phyloP scores from a whole-genome alignment of 2,888 invertebrate species.

The Eurytoma californica region DNA sequence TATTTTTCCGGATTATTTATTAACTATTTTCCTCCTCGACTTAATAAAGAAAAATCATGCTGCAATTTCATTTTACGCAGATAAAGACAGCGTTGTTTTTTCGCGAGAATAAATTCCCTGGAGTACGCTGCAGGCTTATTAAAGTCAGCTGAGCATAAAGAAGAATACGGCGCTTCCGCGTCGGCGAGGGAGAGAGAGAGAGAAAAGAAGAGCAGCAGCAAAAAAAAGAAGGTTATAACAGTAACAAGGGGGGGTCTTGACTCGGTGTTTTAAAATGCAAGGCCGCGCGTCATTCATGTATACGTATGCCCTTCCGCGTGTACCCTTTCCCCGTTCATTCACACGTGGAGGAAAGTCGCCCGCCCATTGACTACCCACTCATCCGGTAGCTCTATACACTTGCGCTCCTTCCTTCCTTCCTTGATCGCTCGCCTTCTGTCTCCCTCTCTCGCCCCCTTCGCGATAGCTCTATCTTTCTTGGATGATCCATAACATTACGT shows the following conservation, averaged over 20 bases:
- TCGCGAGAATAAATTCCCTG: slow-evolving; percentile 23
- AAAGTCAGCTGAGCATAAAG: slow-evolving; percentile 43
- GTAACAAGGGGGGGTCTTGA: slow-evolving; percentile 12
- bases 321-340: slow-evolving; percentile 62
- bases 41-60: neutral
- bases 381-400: slow-evolving; percentile 48
- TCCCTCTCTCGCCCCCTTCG: neutral
- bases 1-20: too few relatives aligned
- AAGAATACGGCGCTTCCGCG: slow-evolving; percentile 47
- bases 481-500: slow-evolving; percentile 32
- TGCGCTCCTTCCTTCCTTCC: slow-evolving; percentile 43
- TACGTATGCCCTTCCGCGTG: neutral
- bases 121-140: slow-evolving; percentile 30
- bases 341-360: slow-evolving; percentile 61
- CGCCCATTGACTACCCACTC: slow-evolving; percentile 63
- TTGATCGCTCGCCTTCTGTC: neutral
- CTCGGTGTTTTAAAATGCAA: slow-evolving; percentile 64
- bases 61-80: slow-evolving; percentile 6
- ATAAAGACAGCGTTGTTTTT: slow-evolving; percentile 2
- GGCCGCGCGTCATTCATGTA: slow-evolving; percentile 59
- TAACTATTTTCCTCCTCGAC: too few relatives aligned
- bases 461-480: neutral
- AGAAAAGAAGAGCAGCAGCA: neutral
- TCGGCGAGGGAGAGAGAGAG: slow-evolving; percentile 54
- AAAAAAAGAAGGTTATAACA: slow-evolving; percentile 14